Conservation (phyloP, 2,888 invertebrate genomes). For the Thymelicus acteon region DNA sequence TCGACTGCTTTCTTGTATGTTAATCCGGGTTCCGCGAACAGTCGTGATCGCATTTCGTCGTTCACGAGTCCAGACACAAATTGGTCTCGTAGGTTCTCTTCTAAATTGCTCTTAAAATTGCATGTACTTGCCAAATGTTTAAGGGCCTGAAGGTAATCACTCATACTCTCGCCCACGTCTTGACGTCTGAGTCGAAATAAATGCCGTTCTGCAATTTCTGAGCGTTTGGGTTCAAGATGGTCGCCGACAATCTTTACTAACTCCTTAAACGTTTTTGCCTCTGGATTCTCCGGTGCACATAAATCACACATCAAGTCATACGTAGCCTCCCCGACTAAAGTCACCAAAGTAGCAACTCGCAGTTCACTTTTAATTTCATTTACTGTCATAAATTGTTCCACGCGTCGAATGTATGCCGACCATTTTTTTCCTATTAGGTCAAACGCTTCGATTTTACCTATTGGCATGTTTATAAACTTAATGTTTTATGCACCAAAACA, state of each 20-base stretch:
- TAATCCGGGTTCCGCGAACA: slow-evolving; percentile 32
- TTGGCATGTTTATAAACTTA: slow-evolving; percentile 38
- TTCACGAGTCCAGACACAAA: slow-evolving; percentile 34
- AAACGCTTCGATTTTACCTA: slow-evolving; percentile 45
- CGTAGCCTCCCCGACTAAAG: slow-evolving; percentile 37
- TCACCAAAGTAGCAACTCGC: slow-evolving; percentile 46
- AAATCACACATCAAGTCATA: slow-evolving; percentile 42
- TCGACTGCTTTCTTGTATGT: slow-evolving; percentile 27
- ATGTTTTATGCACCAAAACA: neutral
- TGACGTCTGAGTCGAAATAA: too few relatives aligned
- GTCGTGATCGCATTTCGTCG: slow-evolving; percentile 36
- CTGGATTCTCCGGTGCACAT: slow-evolving; percentile 43
- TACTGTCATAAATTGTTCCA: slow-evolving; percentile 43
- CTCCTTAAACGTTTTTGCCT: slow-evolving; percentile 41
- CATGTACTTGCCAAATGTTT: too few relatives aligned
- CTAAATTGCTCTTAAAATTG: too few relatives aligned
- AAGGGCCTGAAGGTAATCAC: too few relatives aligned
- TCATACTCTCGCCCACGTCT: too few relatives aligned
- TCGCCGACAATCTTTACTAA: slow-evolving; percentile 39
- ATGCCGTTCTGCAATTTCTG: slow-evolving; percentile 41
- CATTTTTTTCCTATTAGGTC: slow-evolving; percentile 42
- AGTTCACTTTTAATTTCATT: slow-evolving; percentile 42
- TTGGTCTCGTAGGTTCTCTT: too few relatives aligned
- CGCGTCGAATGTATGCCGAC: slow-evolving; percentile 43
- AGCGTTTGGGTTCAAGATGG: slow-evolving; percentile 41